Evolutionary conservation across 2,797 vertebrate species (phyloP).

Genomic region (Pangasius mekongensis): DNA sequence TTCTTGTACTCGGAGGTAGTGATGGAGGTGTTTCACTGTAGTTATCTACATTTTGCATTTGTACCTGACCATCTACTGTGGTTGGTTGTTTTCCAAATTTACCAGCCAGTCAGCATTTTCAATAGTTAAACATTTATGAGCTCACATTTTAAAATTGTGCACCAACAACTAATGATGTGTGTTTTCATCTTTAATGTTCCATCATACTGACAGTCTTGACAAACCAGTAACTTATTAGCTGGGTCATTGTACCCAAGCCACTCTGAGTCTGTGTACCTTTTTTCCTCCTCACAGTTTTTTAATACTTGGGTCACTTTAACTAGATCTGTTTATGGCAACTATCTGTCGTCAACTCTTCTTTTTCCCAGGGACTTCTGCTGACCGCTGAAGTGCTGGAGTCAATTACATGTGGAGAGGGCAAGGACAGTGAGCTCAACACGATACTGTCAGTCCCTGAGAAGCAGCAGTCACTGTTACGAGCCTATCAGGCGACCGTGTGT

Average conservation of each 20-base stretch:
- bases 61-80: neutral
- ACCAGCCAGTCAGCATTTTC: neutral
- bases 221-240: neutral
- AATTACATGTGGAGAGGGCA: constrained; percentile 80
- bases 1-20: neutral
- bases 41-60: neutral
- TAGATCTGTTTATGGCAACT: neutral
- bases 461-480: constrained; percentile 71
- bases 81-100: neutral
- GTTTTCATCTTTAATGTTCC: neutral
- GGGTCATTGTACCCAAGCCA: neutral
- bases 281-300: neutral
- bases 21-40: neutral
- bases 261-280: neutral
- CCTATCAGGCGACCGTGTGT: constrained; percentile 76
- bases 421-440: constrained; percentile 68
- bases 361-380: constrained; percentile 78
- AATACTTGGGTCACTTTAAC: no score
- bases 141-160: neutral
- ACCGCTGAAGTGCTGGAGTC: constrained; percentile 80
- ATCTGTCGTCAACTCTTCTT: neutral
- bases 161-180: neutral
- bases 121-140: no score
- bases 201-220: neutral
- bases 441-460: constrained; percentile 76